phyloP scores from a whole-genome alignment of 2,113 vertebrate species.

The Arenaria interpres region DNA sequence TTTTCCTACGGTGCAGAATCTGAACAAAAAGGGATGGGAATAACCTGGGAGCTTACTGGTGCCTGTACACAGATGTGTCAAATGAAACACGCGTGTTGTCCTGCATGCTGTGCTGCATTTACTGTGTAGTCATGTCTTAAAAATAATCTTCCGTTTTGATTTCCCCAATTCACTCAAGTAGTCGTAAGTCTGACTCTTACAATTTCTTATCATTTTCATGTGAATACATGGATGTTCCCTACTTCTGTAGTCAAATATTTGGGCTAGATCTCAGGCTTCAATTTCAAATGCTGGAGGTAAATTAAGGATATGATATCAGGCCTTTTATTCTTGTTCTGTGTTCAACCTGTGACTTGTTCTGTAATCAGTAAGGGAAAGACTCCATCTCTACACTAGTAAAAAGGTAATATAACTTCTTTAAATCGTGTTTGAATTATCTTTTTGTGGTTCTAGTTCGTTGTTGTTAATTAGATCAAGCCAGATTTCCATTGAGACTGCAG shows the following conservation, averaged over 20 bases:
- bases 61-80: not conserved
- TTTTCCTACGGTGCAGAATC: not conserved
- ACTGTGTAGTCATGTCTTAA: not conserved
- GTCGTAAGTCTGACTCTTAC: not conserved
- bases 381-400: not conserved
- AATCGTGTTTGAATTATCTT: slow-evolving; percentile 56
- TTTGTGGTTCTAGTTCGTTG: slow-evolving; percentile 28
- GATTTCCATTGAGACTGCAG: slow-evolving; percentile 58
- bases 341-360: slow-evolving; percentile 10
- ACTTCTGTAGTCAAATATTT: not conserved
- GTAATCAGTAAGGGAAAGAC: slow-evolving; percentile 14
- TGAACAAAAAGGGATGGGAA: not conserved
- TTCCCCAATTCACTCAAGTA: not conserved
- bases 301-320: not conserved
- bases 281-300: not conserved
- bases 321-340: not conserved
- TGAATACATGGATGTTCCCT: not conserved
- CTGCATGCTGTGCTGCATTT: not conserved
- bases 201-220: not conserved
- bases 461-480: slow-evolving; percentile 68
- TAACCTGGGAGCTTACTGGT: not conserved
- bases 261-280: not conserved
- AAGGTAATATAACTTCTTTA: slow-evolving; percentile 36
- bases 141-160: not conserved
- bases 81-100: not conserved